A percentile compares a stretch with the other conserved stretches of the same genome.
Evolutionary conservation across 1,140 invertebrate species (phyloP).

Genomic region (Zaprionus camerounensis): DNA sequence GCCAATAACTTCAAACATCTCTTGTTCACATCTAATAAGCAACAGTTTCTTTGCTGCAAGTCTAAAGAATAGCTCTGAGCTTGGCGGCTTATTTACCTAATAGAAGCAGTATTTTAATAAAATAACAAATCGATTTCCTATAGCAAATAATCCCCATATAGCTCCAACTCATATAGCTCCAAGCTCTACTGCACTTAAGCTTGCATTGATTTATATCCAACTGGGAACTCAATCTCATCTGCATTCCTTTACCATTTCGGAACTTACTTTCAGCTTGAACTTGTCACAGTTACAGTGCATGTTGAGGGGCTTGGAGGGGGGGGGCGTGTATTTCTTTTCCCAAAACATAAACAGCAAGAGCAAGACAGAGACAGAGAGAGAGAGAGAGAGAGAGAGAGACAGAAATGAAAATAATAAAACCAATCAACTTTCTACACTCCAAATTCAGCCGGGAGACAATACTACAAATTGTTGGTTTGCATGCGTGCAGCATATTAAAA

Average conservation of each 20-base stretch:
- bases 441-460: constrained; percentile 44
- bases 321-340: constrained; percentile 10
- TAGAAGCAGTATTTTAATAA: no score
- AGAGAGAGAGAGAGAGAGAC: not conserved
- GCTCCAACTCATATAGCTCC: no score
- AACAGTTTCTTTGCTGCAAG: no score
- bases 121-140: no score
- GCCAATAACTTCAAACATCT: rapidly evolving
- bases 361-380: constrained; percentile 1
- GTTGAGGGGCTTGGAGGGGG: not conserved
- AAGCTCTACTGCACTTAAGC: no score
- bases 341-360: constrained; percentile 23
- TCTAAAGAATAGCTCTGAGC: rapidly evolving
- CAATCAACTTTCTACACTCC: constrained; percentile 80
- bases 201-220: no score
- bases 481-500: constrained; percentile 82
- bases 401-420: constrained; percentile 52
- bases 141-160: no score
- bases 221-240: not conserved
- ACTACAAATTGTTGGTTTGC: constrained; percentile 75
- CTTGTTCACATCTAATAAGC: not conserved
- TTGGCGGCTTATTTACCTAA: not conserved
- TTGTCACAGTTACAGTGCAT: constrained; percentile 37
- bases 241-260: not conserved
- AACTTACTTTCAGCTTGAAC: constrained; percentile 3